Conservation (phyloP, 2,888 invertebrate species). For the Salticus scenicus region DNA sequence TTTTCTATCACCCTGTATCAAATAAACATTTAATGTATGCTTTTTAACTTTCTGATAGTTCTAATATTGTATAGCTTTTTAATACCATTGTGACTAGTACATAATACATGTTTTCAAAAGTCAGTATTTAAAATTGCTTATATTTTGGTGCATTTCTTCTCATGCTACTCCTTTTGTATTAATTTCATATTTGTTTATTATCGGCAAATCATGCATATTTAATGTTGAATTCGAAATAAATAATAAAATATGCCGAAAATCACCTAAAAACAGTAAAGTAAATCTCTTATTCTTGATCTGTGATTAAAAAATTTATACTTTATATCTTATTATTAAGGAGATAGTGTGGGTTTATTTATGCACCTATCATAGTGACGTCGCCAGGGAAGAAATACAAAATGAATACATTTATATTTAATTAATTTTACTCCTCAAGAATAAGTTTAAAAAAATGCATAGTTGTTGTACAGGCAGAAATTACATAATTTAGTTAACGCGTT, state of each 20-base stretch:
- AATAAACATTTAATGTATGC: neutral
- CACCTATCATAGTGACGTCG: neutral
- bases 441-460: no score
- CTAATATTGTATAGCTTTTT: neutral
- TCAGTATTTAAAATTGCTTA: neutral
- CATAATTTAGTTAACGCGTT: no score
- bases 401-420: no score
- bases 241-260: no score
- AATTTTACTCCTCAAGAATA: no score
- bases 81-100: neutral
- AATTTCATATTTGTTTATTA: no score
- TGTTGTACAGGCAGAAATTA: no score
- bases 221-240: no score
- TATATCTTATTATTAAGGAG: neutral
- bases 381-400: slow-evolving; percentile 2
- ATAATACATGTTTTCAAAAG: neutral
- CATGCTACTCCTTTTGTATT: neutral
- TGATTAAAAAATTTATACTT: no score
- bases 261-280: no score
- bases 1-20: neutral
- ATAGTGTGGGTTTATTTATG: neutral
- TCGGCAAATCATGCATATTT: no score
- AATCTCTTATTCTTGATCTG: no score
- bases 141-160: neutral
- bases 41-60: slow-evolving; percentile 6